These are phyloP conservation scores for Callosobruchus maculatus DNA, from an alignment of 2,888 invertebrate species.

Conservation along the genomic window DNA sequence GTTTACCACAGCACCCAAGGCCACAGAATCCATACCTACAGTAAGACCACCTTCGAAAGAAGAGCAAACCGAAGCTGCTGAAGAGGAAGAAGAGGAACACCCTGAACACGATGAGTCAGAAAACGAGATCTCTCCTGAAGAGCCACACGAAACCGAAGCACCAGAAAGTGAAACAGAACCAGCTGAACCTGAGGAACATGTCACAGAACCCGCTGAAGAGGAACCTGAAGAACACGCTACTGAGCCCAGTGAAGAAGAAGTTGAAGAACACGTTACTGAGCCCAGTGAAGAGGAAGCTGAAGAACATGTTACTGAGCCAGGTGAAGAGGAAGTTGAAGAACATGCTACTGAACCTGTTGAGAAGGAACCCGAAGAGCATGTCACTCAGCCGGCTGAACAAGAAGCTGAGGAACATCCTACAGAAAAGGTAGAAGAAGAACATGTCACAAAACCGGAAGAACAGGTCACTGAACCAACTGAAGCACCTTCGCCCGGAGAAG, in stretches of 20 bases:
- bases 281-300: constrained; percentile 25
- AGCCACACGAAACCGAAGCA: constrained; percentile 13
- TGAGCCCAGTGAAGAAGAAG: constrained; percentile 8
- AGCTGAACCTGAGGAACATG: constrained; percentile 8
- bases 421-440: constrained; percentile 4
- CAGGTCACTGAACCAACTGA: constrained; percentile 16
- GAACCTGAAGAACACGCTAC: neutral
- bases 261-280: constrained; percentile 9
- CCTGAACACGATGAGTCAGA: constrained; percentile 24
- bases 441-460: constrained; percentile 6
- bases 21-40: neutral
- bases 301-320: constrained; percentile 5
- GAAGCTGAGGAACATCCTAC: constrained; percentile 7
- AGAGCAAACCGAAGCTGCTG: neutral
- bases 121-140: constrained; percentile 20
- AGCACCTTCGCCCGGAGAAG: constrained; percentile 5
- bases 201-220: constrained; percentile 10
- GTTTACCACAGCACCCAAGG: neutral
- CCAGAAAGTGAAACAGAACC: constrained; percentile 5
- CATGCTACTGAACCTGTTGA: constrained; percentile 8
- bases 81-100: constrained; percentile 5
- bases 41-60: neutral
- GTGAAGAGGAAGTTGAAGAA: constrained; percentile 10
- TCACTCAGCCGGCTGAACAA: constrained; percentile 12
- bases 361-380: constrained; percentile 9